phyloP scores from a whole-genome alignment of 1,140 invertebrate species.

The Cryptotermes secundus region DNA sequence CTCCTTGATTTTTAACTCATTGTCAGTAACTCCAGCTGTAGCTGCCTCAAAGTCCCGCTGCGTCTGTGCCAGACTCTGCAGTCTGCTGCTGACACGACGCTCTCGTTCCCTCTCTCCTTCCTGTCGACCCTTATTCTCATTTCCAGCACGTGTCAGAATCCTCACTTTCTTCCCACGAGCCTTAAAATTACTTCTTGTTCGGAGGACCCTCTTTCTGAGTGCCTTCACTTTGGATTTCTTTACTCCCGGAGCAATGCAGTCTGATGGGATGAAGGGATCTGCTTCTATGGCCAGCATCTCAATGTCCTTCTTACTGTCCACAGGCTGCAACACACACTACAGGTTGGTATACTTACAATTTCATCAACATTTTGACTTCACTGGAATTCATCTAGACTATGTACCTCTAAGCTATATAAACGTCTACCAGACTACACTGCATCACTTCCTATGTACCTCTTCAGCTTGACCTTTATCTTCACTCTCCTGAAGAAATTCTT shows the following conservation, averaged over 20 bases:
- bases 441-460: conserved; percentile 3
- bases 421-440: no score
- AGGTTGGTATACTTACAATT: background rate
- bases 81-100: background rate
- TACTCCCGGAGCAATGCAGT: background rate
- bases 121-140: background rate
- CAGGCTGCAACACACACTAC: background rate
- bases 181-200: background rate
- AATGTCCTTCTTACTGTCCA: conserved; percentile 28
- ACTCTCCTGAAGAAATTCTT: conserved; percentile 26
- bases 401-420: no score
- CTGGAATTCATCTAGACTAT: no score
- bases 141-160: background rate
- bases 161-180: conserved; percentile 1
- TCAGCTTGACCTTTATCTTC: background rate
- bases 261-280: conserved; percentile 34
- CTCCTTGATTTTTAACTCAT: background rate
- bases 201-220: background rate
- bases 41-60: background rate
- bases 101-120: background rate
- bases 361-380: background rate
- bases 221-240: background rate
- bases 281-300: conserved; percentile 31
- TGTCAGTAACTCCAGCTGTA: background rate
- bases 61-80: background rate